Conservation (phyloP, 2,113 vertebrate species). For the Centropus unirufus region DNA sequence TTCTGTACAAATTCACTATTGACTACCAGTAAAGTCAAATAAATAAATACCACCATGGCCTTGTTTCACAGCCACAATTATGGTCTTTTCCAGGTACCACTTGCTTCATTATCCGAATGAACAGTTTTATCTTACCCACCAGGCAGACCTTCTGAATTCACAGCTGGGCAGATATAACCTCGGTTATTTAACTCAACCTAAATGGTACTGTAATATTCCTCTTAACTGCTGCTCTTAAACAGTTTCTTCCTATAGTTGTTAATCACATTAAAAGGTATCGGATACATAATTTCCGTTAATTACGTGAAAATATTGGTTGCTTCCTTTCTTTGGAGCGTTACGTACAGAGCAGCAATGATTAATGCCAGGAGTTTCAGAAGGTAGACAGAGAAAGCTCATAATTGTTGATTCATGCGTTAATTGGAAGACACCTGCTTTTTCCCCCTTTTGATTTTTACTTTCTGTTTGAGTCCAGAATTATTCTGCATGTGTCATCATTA, state of each 20-base stretch:
- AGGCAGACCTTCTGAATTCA: neutral
- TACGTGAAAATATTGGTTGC: constrained; percentile 50
- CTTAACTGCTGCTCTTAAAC: constrained; percentile 46
- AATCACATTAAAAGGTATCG: constrained; percentile 70
- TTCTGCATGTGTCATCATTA: constrained; percentile 49
- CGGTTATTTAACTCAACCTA: constrained; percentile 42
- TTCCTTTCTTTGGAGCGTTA: constrained; percentile 37
- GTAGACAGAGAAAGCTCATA: neutral
- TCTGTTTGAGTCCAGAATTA: constrained; percentile 33
- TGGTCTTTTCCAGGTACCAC: neutral
- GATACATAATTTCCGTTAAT: constrained; percentile 73
- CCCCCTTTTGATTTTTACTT: constrained; percentile 45
- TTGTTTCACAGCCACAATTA: neutral
- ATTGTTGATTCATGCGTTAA: neutral
- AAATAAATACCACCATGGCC: neutral
- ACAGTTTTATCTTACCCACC: neutral
- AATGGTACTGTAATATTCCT: constrained; percentile 29
- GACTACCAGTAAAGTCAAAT: neutral
- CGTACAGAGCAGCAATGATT: neutral
- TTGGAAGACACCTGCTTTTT: constrained; percentile 1
- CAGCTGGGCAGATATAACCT: neutral
- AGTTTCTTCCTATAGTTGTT: constrained; percentile 36
- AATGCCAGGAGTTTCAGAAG: neutral
- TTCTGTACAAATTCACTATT: neutral
- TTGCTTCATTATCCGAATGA: neutral